Evolutionary conservation across 2,113 vertebrate genomes (phyloP).

Genomic region (Cephalopterus ornatus): DNA sequence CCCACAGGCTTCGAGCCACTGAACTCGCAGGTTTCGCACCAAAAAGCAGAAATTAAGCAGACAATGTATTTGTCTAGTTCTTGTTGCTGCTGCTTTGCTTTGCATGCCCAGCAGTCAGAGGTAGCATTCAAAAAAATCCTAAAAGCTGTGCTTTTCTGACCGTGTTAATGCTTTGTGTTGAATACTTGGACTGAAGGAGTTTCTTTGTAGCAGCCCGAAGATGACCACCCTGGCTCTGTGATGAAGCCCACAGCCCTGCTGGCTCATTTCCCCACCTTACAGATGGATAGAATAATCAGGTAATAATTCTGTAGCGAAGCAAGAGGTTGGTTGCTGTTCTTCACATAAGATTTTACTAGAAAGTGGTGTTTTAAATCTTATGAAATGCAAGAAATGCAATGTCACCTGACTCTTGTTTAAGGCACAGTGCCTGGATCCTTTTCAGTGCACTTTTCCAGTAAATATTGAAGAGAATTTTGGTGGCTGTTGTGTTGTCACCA

Average conservation of each 20-base stretch:
- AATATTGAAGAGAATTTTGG: not conserved
- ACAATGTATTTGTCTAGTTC: not conserved
- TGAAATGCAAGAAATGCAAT: not conserved
- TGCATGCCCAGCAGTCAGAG: not conserved
- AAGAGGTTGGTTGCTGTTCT: accelerated
- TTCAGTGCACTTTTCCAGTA: not conserved
- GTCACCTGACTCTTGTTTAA: not conserved
- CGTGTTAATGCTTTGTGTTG: not conserved
- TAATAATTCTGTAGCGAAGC: not conserved
- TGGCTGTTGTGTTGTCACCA: not conserved
- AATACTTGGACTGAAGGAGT: not conserved
- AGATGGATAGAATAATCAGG: not conserved
- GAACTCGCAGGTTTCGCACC: not conserved
- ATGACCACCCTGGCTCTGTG: not conserved
- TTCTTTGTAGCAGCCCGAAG: not conserved
- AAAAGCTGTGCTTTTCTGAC: not conserved
- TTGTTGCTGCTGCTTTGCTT: not conserved
- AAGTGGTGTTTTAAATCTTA: not conserved
- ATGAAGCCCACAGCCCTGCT: not conserved
- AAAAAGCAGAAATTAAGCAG: not conserved
- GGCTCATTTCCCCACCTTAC: not conserved
- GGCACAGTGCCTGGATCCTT: not conserved
- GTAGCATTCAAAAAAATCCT: not conserved
- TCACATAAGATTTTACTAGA: not conserved
- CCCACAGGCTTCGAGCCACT: accelerated